Percentiles rank a stretch among this genome's conserved stretches.
Evolutionary conservation across 2,888 invertebrate species (phyloP).

Genomic region (Oligia latruncula): DNA sequence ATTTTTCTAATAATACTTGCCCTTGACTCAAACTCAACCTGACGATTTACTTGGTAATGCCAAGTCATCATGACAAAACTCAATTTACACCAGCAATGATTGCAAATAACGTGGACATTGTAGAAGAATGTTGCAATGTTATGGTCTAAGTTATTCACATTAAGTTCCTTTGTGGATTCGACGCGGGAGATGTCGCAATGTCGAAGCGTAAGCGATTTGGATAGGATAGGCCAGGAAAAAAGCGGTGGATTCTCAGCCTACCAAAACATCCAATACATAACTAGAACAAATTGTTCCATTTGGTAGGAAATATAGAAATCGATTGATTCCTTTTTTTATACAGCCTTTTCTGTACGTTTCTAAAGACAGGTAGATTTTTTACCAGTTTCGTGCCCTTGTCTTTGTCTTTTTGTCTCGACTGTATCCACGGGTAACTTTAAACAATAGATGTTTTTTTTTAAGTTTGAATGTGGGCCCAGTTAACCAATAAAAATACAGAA

Average conservation of each 20-base stretch:
- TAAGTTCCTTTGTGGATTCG: constrained; percentile 49
- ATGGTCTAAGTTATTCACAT: constrained; percentile 38
- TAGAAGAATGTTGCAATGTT: constrained; percentile 52
- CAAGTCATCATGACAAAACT: neutral
- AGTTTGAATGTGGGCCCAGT: too few relatives aligned
- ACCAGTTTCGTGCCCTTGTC: too few relatives aligned
- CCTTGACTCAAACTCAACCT: too few relatives aligned
- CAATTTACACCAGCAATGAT: neutral
- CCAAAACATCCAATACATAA: neutral
- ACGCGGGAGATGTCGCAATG: constrained; percentile 25
- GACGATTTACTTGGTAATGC: neutral
- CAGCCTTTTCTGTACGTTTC: too few relatives aligned
- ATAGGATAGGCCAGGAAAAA: neutral
- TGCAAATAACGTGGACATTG: constrained; percentile 11
- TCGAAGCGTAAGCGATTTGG: constrained; percentile 19
- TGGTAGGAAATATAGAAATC: neutral
- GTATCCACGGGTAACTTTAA: too few relatives aligned
- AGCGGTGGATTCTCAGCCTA: neutral
- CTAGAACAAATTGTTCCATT: neutral
- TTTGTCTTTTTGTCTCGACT: too few relatives aligned
- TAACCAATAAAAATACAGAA: too few relatives aligned
- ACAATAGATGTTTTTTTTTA: too few relatives aligned
- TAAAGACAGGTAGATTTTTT: too few relatives aligned
- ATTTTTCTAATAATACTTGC: neutral
- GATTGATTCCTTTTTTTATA: neutral